Evolutionary conservation across 2,113 vertebrate genomes (phyloP), one percentile per base, ranked within the genome.

Genomic region (Hypomesus transpacificus): DNA sequence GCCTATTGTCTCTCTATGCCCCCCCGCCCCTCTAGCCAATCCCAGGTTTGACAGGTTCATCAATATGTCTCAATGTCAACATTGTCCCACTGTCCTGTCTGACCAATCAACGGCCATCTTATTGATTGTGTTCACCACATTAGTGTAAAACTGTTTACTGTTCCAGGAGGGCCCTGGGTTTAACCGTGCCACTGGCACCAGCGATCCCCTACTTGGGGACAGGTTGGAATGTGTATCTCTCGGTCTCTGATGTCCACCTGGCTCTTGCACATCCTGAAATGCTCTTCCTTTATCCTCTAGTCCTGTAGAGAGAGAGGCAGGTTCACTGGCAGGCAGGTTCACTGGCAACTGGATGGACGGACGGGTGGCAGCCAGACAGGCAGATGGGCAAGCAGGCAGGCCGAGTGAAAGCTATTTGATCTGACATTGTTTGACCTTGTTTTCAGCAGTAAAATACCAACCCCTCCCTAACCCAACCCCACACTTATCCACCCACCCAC

Each of bases 11-110:
- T 59, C 22, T 26, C 51, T 60, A 14, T 65, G n/a, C 18, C 66
- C 14, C 14, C 67, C 66, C 26, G 26, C 53, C 58, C 46, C 57
- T 74, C 69, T 64, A 63, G 71, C 70, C 34, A 68, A 80, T 86
- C 82, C 18, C 0, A 26, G 81, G 84, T 74, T 76, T 79, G 78
- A 75, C 76, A 58, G 20, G 54, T 63, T 20, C 69, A 79, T 90
- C 88, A 82, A 90, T 91, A 81, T 73, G 80, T 88, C 84, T 88
- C 84, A 80, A 80, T 90, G 86, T 84, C 86, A 87, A 74, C 76
- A 85, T 72, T 71, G 71, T 80, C 65, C 62, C 61, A 20, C 21
- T 58, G 62, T 69, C 39, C 22, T 68, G 28, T 76, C 63, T 69
- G 54, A 31, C 64, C 59, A 67, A 68, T 71, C 26, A 67, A 18